Base-by-base conservation (phyloP, 2,888 invertebrate species). In the Tholera decimalis region DNA sequence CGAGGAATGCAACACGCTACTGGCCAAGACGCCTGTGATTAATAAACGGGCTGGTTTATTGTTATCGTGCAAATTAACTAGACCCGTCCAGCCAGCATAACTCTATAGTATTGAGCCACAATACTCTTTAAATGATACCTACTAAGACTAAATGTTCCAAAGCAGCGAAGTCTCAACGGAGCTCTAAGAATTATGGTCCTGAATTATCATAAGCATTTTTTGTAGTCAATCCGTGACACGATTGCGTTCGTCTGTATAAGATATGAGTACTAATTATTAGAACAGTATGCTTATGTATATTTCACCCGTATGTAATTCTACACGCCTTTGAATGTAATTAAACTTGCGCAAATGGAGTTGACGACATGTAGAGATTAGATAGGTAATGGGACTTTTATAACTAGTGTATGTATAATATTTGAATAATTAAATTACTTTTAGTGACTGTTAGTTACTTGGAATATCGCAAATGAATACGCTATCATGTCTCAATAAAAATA, bases 1-100 rank as follows among this genome's bases (percentile, higher is more conserved):
- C 79, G 70, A 77, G 87, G 90, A 90, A 90, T 86, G 89, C 85
- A 84, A 83, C 84, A 81, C 79, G 82, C 83, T 79, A 82, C 79
- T 81, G 79, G 76, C 75, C 79, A 75, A 79, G 80, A 80, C 69
- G 80, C 72, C 72, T 74, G 79, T 80, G 80, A 82, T 84, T 80
- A 85, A 84, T 85, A 83, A 81, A 84, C 82, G 69, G 80, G 77
- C 77, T 83, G 77, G 70, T 83, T 82, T 82, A 81, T 77, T 80
- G 77, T 73, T 80, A 79, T 77, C 77, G 80, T 78, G 83, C 84
- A 85, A 77, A 76, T 61, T 72, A 77, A 57, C 58, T 39, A 71
- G 86, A 85, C 64, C 83, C 75, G 47, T 66, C 64, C 57, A 63
- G 59, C 64, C 57, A 63, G 59, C 61, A 50, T 77, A 50, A 50